Percentiles rank a stretch among this genome's conserved stretches.
Evolutionary conservation across 2,888 invertebrate genomes (phyloP).

Genomic region (Sipha maydis): DNA sequence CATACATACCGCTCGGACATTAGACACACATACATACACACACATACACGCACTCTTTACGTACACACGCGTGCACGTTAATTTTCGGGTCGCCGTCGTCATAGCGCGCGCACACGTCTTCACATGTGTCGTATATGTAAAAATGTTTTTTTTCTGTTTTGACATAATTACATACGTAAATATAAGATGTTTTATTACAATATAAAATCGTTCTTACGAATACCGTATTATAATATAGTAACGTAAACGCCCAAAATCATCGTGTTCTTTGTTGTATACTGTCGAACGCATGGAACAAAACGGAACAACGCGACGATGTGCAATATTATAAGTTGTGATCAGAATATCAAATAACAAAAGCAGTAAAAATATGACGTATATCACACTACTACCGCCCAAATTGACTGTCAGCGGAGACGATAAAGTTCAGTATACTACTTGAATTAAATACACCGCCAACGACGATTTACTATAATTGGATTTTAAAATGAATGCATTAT

Average conservation of each 20-base stretch:
- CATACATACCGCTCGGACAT: no score
- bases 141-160: background rate
- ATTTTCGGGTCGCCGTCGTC: constrained; percentile 24
- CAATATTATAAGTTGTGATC: no score
- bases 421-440: no score
- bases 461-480: background rate
- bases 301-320: background rate
- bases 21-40: background rate
- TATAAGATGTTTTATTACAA: background rate
- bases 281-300: background rate
- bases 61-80: background rate
- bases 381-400: background rate
- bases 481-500: background rate
- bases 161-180: background rate
- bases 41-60: no score
- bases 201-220: background rate
- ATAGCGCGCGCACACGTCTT: background rate
- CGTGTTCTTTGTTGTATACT: background rate
- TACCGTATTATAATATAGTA: background rate
- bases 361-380: background rate
- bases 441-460: background rate
- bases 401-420: background rate
- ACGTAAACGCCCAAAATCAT: background rate
- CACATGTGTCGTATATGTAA: background rate
- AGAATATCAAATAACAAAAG: background rate